These are phyloP conservation scores for Macrosteles quadrilineatus DNA, from an alignment of 1,140 invertebrate genomes.

Conservation along the genomic window DNA sequence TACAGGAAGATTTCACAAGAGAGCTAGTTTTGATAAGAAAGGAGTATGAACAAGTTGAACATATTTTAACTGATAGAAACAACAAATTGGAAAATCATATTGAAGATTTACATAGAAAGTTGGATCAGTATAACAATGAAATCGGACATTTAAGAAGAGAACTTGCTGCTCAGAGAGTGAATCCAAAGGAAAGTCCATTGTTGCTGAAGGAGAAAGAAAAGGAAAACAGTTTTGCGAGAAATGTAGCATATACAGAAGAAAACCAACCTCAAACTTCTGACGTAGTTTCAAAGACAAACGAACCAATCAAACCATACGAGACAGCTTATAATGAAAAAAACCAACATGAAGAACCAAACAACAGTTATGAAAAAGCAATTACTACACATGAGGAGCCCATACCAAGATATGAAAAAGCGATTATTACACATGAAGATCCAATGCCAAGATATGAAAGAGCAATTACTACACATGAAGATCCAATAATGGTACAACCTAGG, in stretches of 20 bases:
- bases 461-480: too few relatives aligned
- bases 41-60: constrained; percentile 7
- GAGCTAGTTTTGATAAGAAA: neutral
- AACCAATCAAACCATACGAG: too few relatives aligned
- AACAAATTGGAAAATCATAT: neutral
- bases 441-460: too few relatives aligned
- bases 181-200: neutral
- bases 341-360: too few relatives aligned
- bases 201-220: neutral
- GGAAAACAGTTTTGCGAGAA: neutral
- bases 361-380: too few relatives aligned
- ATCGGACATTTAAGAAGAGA: neutral
- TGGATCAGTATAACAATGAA: neutral
- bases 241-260: neutral
- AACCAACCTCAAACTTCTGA: neutral
- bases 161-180: neutral
- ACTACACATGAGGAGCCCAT: too few relatives aligned
- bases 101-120: neutral
- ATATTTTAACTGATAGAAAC: constrained; percentile 5
- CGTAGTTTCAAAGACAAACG: too few relatives aligned
- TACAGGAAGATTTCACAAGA: neutral
- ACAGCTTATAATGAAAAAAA: too few relatives aligned
- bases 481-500: too few relatives aligned
- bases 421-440: too few relatives aligned
- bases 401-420: too few relatives aligned